These are phyloP conservation scores for Ceyx melanurus DNA, from an alignment of 2,113 vertebrate genomes.

Conservation along the genomic window DNA sequence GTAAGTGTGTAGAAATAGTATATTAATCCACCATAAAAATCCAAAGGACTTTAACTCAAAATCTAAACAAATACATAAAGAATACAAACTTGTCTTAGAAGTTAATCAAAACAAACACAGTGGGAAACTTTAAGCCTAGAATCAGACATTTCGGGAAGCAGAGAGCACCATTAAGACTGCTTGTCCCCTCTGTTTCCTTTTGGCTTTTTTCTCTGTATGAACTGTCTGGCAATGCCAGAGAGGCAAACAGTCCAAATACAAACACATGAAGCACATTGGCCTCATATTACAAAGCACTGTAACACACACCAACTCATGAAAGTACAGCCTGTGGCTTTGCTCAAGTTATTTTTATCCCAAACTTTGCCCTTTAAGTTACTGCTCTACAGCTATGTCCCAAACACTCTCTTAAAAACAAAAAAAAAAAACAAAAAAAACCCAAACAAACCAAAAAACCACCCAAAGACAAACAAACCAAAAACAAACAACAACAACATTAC, in stretches of 20 bases:
- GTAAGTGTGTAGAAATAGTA: not conserved
- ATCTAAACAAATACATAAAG: not conserved
- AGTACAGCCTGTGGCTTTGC: not conserved
- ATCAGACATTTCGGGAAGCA: not conserved
- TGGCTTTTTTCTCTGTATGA: not conserved
- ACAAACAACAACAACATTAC: not conserved
- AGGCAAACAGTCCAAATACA: not conserved
- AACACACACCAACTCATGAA: not conserved
- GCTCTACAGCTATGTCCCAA: not conserved
- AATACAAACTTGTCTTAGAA: not conserved
- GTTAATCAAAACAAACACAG: not conserved
- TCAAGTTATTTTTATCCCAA: constrained; percentile 26
- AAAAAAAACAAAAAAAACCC: not conserved
- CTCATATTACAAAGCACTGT: constrained; percentile 21
- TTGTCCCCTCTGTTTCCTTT: not conserved
- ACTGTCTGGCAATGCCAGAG: not conserved
- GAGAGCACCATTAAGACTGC: not conserved
- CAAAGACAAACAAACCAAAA: no score
- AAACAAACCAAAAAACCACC: no score
- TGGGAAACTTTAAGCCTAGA: not conserved
- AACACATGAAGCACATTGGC: accelerated
- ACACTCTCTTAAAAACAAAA: not conserved
- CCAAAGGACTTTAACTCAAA: not conserved
- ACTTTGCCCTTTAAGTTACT: constrained; percentile 30
- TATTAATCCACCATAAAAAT: not conserved